Conservation (phyloP, 2,797 vertebrate species). For the Scyliorhinus canicula region DNA sequence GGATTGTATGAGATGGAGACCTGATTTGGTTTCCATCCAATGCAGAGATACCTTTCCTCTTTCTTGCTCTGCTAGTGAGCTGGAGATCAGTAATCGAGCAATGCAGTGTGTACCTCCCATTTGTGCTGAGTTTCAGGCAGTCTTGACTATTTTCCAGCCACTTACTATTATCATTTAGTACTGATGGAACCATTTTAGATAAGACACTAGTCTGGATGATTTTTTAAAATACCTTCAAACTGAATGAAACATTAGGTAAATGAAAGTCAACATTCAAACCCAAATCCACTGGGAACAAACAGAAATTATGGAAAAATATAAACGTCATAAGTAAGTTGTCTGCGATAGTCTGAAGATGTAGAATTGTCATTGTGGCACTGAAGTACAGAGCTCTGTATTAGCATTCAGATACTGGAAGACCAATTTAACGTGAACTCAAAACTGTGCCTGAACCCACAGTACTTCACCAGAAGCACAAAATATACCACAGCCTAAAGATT, state of each 20-base stretch:
- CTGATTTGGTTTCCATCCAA: too few species aligned
- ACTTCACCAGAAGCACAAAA: slow-evolving; percentile 1
- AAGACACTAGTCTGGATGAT: background rate
- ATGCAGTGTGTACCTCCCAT: background rate
- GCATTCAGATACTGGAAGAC: background rate
- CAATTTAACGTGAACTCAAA: background rate
- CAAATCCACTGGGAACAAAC: background rate
- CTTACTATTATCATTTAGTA: background rate
- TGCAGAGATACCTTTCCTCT: background rate
- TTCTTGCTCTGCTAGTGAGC: background rate
- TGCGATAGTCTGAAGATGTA: background rate
- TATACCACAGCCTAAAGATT: background rate
- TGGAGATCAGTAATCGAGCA: background rate
- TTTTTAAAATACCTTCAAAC: background rate
- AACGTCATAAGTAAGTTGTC: too few species aligned
- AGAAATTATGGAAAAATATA: background rate
- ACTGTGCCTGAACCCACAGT: background rate
- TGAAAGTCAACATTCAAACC: background rate
- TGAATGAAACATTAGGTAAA: background rate
- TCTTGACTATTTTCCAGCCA: background rate
- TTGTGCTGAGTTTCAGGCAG: background rate
- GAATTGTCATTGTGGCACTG: background rate
- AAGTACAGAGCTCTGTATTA: background rate
- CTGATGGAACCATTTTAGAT: background rate
- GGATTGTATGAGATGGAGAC: background rate